phyloP scores from a whole-genome alignment of 2,888 invertebrate species.

The Tenthredo scrophulariae region DNA sequence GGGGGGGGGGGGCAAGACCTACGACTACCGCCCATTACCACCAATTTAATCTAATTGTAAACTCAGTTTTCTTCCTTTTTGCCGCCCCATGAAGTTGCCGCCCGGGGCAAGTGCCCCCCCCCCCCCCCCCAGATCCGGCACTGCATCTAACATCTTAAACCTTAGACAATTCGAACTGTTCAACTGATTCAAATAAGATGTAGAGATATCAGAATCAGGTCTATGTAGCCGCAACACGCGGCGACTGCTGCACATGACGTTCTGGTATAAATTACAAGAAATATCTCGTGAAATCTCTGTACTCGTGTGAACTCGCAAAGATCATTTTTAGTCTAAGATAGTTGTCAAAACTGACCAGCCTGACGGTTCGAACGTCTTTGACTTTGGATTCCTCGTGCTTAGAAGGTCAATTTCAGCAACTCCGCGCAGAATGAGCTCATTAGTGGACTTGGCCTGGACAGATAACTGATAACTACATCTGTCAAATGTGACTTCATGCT shows the following conservation, averaged over 20 bases:
- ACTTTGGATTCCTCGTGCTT: neutral
- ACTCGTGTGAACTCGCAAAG: neutral
- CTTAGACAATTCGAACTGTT: neutral
- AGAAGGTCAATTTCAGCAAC: constrained; percentile 9
- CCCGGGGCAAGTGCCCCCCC: too few relatives aligned
- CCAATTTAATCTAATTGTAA: too few relatives aligned
- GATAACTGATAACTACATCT: constrained; percentile 35
- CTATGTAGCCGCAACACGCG: neutral
- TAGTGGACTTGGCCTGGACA: constrained; percentile 13
- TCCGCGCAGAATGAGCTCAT: neutral
- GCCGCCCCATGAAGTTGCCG: too few relatives aligned
- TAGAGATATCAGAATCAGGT: neutral
- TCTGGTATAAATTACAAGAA: neutral
- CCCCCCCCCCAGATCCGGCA: too few relatives aligned
- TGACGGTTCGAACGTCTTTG: neutral
- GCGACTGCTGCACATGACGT: neutral
- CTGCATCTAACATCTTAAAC: neutral
- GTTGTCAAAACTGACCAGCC: neutral
- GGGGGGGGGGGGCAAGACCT: too few relatives aligned
- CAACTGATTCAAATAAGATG: neutral
- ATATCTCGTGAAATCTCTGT: neutral
- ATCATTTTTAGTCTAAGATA: neutral
- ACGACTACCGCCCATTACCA: too few relatives aligned
- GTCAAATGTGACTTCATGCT: constrained; percentile 24
- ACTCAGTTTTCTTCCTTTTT: too few relatives aligned